Evolutionary conservation across 1,140 invertebrate genomes (phyloP).

Genomic region (Eulimnadia texana): DNA sequence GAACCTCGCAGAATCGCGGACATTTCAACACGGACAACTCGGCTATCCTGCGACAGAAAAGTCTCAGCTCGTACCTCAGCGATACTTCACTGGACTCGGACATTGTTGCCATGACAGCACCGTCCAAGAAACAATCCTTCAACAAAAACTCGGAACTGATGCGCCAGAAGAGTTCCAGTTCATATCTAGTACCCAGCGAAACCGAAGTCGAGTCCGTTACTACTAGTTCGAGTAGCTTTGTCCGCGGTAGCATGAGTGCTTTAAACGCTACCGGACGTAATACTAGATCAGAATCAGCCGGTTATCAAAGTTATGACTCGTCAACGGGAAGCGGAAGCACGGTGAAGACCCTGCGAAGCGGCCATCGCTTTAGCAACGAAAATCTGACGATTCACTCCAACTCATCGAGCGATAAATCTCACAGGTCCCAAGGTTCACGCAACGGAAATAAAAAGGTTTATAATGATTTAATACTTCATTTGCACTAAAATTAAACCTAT

Average conservation of each 20-base stretch:
- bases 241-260: background rate
- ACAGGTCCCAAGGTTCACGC: conserved; percentile 7
- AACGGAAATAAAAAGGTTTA: conserved; percentile 1
- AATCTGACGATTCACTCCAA: conserved; percentile 10
- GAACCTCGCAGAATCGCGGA: background rate
- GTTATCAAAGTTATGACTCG: conserved; percentile 6
- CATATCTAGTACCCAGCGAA: background rate
- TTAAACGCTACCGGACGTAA: background rate
- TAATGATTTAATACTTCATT: background rate
- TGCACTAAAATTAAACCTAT: background rate
- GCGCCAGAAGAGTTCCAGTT: conserved; percentile 10
- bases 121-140: background rate
- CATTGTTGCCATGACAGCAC: conserved; percentile 7
- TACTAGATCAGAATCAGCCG: background rate
- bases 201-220: background rate
- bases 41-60: background rate
- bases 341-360: background rate
- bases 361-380: background rate
- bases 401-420: conserved; percentile 11
- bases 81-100: conserved; percentile 8
- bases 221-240: conserved; percentile 6
- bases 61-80: conserved; percentile 7
- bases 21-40: background rate
- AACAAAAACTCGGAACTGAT: background rate
- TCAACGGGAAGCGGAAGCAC: background rate